These are phyloP conservation scores for Cristatella mucedo DNA, from an alignment of 2,888 invertebrate species.

Conservation along the genomic window DNA sequence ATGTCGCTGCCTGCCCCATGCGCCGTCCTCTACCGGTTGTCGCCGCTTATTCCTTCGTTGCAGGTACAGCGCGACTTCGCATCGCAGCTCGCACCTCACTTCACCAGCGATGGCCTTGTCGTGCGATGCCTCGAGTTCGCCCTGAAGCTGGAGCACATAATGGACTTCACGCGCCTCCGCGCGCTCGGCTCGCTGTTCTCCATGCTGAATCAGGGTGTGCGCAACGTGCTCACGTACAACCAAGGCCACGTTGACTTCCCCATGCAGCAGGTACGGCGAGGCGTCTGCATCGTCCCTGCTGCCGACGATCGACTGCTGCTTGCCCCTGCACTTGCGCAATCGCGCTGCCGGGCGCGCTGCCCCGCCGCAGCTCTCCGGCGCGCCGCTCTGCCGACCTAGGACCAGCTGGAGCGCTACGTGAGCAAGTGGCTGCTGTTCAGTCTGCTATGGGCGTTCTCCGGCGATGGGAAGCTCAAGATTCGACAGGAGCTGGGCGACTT, in stretches of 20 bases:
- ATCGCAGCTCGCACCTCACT: constrained; percentile 63
- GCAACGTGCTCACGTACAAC: constrained; percentile 82
- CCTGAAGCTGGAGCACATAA: constrained; percentile 70
- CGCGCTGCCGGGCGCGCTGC: too few species aligned
- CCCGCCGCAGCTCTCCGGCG: too few species aligned
- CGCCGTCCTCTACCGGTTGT: too few species aligned
- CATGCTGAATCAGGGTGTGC: constrained; percentile 81
- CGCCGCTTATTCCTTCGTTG: constrained; percentile 11
- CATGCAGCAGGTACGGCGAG: constrained; percentile 42
- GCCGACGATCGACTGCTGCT: too few species aligned
- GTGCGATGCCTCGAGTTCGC: constrained; percentile 80
- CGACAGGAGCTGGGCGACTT: constrained; percentile 87
- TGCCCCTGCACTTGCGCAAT: too few species aligned
- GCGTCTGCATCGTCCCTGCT: too few species aligned
- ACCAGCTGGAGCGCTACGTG: constrained; percentile 81
- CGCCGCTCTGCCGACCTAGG: too few species aligned
- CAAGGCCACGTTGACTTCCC: constrained; percentile 86
- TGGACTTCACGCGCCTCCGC: constrained; percentile 94
- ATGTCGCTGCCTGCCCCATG: constrained; percentile 2
- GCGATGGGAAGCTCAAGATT: constrained; percentile 90
- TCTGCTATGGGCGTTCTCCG: constrained; percentile 90
- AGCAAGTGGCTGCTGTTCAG: constrained; percentile 83
- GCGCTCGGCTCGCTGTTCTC: constrained; percentile 90
- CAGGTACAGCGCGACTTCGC: constrained; percentile 72
- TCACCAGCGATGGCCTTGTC: constrained; percentile 80